phyloP scores from a whole-genome alignment of 2,797 vertebrate genomes.

The Girardinus metallicus region DNA sequence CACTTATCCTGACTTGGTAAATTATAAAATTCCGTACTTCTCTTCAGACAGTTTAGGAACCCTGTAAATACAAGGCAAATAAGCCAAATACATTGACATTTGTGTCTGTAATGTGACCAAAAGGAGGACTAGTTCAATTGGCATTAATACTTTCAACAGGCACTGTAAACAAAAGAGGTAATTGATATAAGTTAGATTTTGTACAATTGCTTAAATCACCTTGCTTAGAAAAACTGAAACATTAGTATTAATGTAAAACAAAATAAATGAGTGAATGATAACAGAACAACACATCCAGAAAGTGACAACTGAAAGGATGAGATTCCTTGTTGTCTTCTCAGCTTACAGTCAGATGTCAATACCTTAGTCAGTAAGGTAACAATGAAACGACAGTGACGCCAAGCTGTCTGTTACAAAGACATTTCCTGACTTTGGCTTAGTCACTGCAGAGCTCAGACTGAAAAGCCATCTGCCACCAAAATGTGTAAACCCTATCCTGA shows the following conservation, averaged over 20 bases:
- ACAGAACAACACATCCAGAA: neutral
- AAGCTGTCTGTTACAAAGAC: slow-evolving; percentile 5
- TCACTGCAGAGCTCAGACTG: slow-evolving; percentile 32
- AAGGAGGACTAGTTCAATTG: neutral
- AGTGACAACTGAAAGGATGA: slow-evolving; percentile 2
- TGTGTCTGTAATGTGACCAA: neutral
- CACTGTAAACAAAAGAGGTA: neutral
- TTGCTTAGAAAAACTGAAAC: neutral
- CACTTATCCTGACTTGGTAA: neutral
- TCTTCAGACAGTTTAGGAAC: neutral
- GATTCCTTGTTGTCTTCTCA: slow-evolving; percentile 15
- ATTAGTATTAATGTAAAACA: neutral
- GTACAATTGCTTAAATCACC: neutral
- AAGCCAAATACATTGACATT: neutral
- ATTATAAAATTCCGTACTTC: neutral
- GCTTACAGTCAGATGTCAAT: neutral
- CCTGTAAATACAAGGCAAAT: neutral
- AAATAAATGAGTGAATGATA: neutral
- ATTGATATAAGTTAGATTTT: neutral
- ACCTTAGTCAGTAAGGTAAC: neutral
- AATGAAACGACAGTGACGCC: slow-evolving; percentile 14
- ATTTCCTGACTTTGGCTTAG: slow-evolving; percentile 60
- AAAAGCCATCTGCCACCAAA: slow-evolving; percentile 56
- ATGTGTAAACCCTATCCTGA: neutral
- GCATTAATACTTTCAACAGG: neutral